Evolutionary conservation across 2,888 invertebrate genomes (phyloP), one percentile per base, ranked within the genome.

Genomic region (Spilosoma lubricipeda): DNA sequence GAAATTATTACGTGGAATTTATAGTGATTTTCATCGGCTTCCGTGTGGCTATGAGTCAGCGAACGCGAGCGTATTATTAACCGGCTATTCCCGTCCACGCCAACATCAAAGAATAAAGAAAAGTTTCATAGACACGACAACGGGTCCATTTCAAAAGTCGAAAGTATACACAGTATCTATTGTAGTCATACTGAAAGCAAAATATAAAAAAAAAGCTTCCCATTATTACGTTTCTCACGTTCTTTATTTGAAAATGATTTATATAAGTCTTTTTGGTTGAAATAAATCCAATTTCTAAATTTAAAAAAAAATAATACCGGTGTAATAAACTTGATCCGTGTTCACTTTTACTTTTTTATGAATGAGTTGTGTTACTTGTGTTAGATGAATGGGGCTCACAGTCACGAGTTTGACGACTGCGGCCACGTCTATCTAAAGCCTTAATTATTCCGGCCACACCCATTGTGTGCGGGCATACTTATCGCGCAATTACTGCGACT

Each of bases 21-120:
- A 91, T 91, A 90, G 88, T 90, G 86, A 88, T 92, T 93, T 91
- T 91, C 89, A 87, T 88, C 87, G 87, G 90, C 91, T 93, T 92
- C 92, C 91, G 91, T 87, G 87, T 91, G 87, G 86, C 75, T 85
- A 83, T 91, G 89, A 91, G 87, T 94, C 94, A 93, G 88, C 88
- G 85, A 27, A 77, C 86, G 83, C 80, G 80, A 73, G 85, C 74
- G 79, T 93, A 93, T 93, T 92, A 90, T 91, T 93, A 93, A 92
- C 86, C 79, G 82, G 79, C 90, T 93, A 93, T 93, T 92, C 90
- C 90, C 86, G 90, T 87, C 81, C 84, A 67, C 76, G 70, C 78
- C 78, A 79, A 69, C 74, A 71, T 72, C 83, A 81, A 77, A 79
- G 79, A 83, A 75, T 82, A 82, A 77, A 72, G 80, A 79, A 71